These are phyloP conservation scores for Nannoperca australis DNA, from an alignment of 2,797 vertebrate species.

Conservation along the genomic window DNA sequence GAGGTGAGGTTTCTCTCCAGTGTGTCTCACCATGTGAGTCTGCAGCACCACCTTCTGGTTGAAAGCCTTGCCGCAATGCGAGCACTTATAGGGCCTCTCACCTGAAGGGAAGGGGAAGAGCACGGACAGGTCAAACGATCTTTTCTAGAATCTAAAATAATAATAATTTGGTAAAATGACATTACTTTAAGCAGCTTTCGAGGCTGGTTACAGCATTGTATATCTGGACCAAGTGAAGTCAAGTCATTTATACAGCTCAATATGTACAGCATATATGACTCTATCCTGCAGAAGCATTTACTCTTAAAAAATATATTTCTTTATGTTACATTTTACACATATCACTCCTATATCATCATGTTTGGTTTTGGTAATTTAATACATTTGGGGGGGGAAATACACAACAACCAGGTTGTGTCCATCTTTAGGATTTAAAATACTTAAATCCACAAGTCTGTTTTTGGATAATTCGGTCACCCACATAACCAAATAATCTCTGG, in stretches of 20 bases:
- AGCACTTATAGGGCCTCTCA: slow-evolving; percentile 95
- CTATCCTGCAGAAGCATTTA: background rate
- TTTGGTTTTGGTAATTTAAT: background rate
- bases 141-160: background rate
- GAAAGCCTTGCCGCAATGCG: slow-evolving; percentile 95
- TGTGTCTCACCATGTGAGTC: slow-evolving; percentile 98
- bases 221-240: background rate
- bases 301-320: background rate
- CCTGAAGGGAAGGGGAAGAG: slow-evolving; percentile 78
- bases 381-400: background rate
- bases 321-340: background rate
- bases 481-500: background rate
- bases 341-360: background rate
- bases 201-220: background rate
- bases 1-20: slow-evolving; percentile 96
- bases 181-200: background rate
- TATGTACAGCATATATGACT: too few relatives aligned
- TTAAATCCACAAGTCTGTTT: background rate
- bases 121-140: background rate
- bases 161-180: background rate
- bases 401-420: background rate
- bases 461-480: background rate
- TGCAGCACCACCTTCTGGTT: slow-evolving; percentile 99
- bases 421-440: background rate
- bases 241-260: too few relatives aligned